Evolutionary conservation across 1,140 invertebrate genomes (phyloP), one percentile per base, ranked within the genome.

Genomic region (Heliothis virescens): DNA sequence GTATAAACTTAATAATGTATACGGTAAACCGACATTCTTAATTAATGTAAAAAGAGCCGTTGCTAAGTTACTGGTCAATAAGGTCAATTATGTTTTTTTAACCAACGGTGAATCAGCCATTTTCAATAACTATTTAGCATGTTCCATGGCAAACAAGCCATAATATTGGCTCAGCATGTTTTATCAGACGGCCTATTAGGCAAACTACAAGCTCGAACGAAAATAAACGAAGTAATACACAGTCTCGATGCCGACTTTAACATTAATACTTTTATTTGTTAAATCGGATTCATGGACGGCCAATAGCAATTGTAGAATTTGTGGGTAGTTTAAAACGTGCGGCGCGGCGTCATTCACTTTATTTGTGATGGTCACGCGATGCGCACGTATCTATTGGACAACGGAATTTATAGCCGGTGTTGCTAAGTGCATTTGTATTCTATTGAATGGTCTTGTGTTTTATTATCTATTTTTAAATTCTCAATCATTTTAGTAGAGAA

Each of bases 141-240:
- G 29, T 73, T 73, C 29, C 21, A 59, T 73, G 53, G 29, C 53
- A 57, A 73, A n/a, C 34, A 41, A 18, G 41, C 63, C 41, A 67
- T 67, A 48, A 48, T 48, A 18, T 16, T 48, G 34, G n/a, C 16
- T 67, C 48, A 47, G 13, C n/a, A 21, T 48, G 48, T 67, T 67
- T 48, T 67, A 48, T 67, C 16, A 21, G 63, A 67, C 16, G 48
- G 63, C 48, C 69, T 29, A 72, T 72, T 57, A 72, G 26, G 52
- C 52, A n/a, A 57, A 52, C 57, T 52, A 76, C 73, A 63, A 76
- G 60, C 41, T 15, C 9, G 16, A 77, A 76, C 76, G 18, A 69
- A 80, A 81, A 81, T 65, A 71, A 81, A 80, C 52, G 57, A 77
- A 62, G 57, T 67, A 55, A 71, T 59, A 69, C 72, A 50, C 79